A percentile compares a stretch with the other conserved stretches of the same genome.
These are phyloP conservation scores for Blera fallax DNA, from an alignment of 2,888 invertebrate genomes.

Conservation along the genomic window DNA sequence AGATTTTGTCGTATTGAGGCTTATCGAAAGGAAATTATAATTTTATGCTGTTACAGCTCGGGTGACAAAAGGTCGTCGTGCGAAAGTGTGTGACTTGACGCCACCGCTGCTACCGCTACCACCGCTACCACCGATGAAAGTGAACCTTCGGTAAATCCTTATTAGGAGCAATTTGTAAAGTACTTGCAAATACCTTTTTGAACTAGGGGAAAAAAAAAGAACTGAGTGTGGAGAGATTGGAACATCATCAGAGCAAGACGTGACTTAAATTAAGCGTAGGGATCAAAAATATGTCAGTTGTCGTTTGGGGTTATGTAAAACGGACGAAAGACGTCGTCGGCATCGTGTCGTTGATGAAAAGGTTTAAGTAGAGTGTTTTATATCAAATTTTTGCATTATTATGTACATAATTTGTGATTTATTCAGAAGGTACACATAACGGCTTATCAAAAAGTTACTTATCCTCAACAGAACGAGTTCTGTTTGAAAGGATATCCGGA, in stretches of 20 bases:
- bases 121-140: slow-evolving; percentile 21
- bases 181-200: slow-evolving; percentile 70
- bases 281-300: slow-evolving; percentile 63
- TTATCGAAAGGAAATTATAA: slow-evolving; percentile 70
- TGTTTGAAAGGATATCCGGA: slow-evolving; percentile 17
- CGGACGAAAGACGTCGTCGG: neutral
- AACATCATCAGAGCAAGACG: slow-evolving; percentile 53
- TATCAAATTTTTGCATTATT: slow-evolving; percentile 29
- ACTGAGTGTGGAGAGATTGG: slow-evolving; percentile 26
- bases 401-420: slow-evolving; percentile 50
- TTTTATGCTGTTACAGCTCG: slow-evolving; percentile 56
- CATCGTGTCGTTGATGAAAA: neutral
- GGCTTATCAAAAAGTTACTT: slow-evolving; percentile 10
- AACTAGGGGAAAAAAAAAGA: slow-evolving; percentile 22
- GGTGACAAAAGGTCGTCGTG: slow-evolving; percentile 60
- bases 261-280: slow-evolving; percentile 66
- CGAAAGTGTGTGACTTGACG: slow-evolving; percentile 45
- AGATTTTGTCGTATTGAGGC: slow-evolving; percentile 57
- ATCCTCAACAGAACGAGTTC: slow-evolving; percentile 10
- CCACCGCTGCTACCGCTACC: neutral
- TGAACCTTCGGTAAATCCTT: slow-evolving; percentile 67
- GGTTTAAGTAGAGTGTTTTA: slow-evolving; percentile 18
- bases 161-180: slow-evolving; percentile 71
- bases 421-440: slow-evolving; percentile 38
- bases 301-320: slow-evolving; percentile 8